phyloP scores from a whole-genome alignment of 2,797 vertebrate species.

The Phalanger gymnotis region DNA sequence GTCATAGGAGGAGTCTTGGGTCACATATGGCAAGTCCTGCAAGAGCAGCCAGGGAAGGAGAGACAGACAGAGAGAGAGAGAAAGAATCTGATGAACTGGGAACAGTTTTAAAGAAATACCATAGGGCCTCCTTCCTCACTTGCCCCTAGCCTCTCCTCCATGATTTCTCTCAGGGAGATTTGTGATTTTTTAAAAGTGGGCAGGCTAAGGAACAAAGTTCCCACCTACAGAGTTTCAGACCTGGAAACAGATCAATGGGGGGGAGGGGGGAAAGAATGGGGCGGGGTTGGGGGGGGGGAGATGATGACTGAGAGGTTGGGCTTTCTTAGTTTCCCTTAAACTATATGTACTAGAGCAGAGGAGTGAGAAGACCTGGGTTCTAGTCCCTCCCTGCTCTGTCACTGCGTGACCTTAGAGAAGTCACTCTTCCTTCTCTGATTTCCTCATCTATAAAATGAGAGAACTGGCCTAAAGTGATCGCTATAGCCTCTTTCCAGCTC shows the following conservation, averaged over 20 bases:
- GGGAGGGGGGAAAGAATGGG: no score
- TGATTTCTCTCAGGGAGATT: not conserved
- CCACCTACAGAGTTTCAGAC: not conserved
- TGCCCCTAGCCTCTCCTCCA: not conserved
- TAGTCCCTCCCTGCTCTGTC: not conserved
- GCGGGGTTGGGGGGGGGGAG: no score
- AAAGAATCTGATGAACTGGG: not conserved
- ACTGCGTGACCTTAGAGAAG: not conserved
- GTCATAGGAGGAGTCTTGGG: constrained; percentile 61
- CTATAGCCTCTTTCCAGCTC: not conserved
- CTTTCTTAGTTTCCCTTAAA: not conserved
- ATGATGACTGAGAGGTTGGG: not conserved
- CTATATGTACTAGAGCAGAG: not conserved
- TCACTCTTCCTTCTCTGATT: not conserved
- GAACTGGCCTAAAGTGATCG: not conserved
- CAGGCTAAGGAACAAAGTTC: not conserved
- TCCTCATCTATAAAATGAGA: not conserved
- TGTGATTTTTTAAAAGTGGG: not conserved
- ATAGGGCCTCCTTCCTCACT: not conserved
- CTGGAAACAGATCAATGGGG: not conserved
- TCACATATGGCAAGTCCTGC: constrained; percentile 59
- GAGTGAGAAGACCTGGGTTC: not conserved
- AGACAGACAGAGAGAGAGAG: not conserved
- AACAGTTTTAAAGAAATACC: not conserved
- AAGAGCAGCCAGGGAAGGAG: not conserved